Base-by-base conservation (phyloP, 2,113 vertebrate species). In the Myrmophylax atrothorax region DNA sequence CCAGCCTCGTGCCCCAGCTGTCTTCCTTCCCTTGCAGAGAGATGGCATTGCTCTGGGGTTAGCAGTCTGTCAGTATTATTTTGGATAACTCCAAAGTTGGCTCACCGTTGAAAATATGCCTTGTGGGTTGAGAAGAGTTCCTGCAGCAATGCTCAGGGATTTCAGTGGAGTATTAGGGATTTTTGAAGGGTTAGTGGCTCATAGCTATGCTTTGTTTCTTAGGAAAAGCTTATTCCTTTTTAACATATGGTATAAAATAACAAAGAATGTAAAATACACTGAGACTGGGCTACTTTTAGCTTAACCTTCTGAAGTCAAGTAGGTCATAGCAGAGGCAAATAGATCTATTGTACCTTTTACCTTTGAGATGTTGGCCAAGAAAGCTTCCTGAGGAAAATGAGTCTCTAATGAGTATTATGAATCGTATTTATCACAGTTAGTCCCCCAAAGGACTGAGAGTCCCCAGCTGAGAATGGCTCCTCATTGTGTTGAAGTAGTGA, bases 111-210 rank as follows among this genome's bases (percentile, higher is more conserved):
- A 89, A 97, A 96, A 94, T 68, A 60, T 60, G 80, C 76, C 95
- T 95, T 95, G 87, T 85, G 95, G 89, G 52, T 76, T 94, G 94
- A 97, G 85, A 68, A 90, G 79, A 92, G 90, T 93, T 93, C 92
- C 96, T 94, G 93, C 90, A 96, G 96, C 94, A 92, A 86, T 84
- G 86, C 86, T 93, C 1, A 0, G 90, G 90, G 96, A 95, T 96
- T 93, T 94, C 92, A 95, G 90, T 84, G 52, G 92, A 91, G 89
- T 87, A 94, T 96, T 87, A 73, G 88, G 86, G 95, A 93, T 96
- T 96, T 96, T 96, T 94, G 92, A 81, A 90, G 92, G 86, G 93
- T 96, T 95, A 93, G 94, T 94, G 94, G 92, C 90, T 96, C 86
- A 90, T 93, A 89, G 94, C 88, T 94, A 69, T 69, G 93, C 74